Evolutionary conservation across 2,888 invertebrate species (phyloP).

Genomic region (Andricus quercusramuli): DNA sequence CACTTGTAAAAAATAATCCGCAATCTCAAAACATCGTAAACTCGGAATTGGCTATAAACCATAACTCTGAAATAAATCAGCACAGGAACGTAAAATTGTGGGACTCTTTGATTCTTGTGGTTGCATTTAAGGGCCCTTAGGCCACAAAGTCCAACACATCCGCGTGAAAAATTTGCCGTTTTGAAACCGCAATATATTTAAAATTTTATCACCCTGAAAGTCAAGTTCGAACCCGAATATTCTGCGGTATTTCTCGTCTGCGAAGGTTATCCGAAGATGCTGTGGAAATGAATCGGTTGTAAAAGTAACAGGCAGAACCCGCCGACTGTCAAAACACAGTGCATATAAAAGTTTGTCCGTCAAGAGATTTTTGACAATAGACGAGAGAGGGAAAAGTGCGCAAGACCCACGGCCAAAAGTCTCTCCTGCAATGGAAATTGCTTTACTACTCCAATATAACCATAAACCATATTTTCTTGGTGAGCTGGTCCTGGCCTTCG

Average conservation of each 20-base stretch:
- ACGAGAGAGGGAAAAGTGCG: conserved; percentile 27
- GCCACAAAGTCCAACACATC: background rate
- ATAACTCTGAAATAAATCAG: background rate
- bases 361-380: conserved; percentile 57
- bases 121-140: background rate
- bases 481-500: conserved; percentile 46
- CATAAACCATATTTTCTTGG: conserved; percentile 67
- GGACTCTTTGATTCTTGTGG: conserved; percentile 1
- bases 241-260: conserved; percentile 9
- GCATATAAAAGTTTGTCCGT: conserved; percentile 58
- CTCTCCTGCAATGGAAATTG: conserved; percentile 56
- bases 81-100: background rate
- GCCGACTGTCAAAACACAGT: conserved; percentile 74
- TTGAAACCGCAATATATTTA: conserved; percentile 25
- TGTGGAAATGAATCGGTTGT: conserved; percentile 54
- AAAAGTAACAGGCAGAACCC: conserved; percentile 75
- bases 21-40: background rate
- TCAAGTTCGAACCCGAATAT: conserved; percentile 10
- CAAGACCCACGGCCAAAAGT: conserved; percentile 50
- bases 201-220: conserved; percentile 25
- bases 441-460: conserved; percentile 69
- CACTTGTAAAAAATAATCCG: background rate
- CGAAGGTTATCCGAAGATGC: conserved; percentile 13
- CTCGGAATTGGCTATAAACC: background rate
- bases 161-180: background rate